Base-by-base conservation (phyloP, 2,888 invertebrate species). In the Lathronympha strigana region DNA sequence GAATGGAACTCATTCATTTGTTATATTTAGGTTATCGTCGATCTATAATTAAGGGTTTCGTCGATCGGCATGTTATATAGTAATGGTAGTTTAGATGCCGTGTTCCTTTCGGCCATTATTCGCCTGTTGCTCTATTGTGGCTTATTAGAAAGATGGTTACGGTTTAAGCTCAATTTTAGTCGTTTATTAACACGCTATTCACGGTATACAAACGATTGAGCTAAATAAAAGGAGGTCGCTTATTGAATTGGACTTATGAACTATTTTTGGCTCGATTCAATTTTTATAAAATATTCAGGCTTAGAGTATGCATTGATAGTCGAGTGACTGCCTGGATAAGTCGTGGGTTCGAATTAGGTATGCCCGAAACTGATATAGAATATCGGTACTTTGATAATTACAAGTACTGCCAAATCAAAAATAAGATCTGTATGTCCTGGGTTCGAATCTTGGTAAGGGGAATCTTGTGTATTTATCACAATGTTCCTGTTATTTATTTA, bases 1-100 rank as follows among this genome's bases (percentile, higher is more conserved):
- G 90, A 91, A 91, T 91, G 91, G 82, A 83, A 71, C 73, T 76
- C 89, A 90, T 90, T 90, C 87, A 88, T 81, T 83, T 82, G 74
- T 79, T 84, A 82, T 84, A 84, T 83, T 87, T 86, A 81, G 80
- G 77, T 71, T 57, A 63, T 72, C 62, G 61, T 47, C 67, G 67
- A 67, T 69, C 38, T 69, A 61, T 49, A 61, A 60, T 58, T 60
- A 60, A 36, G 47, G 9, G n/a, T 33, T 11, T 47, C 8, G 43
- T n/a, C 40, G 57, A 50, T 50, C 13, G 33, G 13, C 23, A 36
- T 49, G 13, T 8, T 21, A 40, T 25, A 43, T 28, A 43, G 21
- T 38, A 55, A 40, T 13, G 40, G 57, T 40, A 15, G 33, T 31
- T 58, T 45, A 31, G 19, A 23, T 43, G 57, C 45, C 45, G 50